Percentiles rank a stretch among this genome's conserved stretches.
Conservation (phyloP, 2,797 vertebrate species). For the Todus mexicanus region DNA sequence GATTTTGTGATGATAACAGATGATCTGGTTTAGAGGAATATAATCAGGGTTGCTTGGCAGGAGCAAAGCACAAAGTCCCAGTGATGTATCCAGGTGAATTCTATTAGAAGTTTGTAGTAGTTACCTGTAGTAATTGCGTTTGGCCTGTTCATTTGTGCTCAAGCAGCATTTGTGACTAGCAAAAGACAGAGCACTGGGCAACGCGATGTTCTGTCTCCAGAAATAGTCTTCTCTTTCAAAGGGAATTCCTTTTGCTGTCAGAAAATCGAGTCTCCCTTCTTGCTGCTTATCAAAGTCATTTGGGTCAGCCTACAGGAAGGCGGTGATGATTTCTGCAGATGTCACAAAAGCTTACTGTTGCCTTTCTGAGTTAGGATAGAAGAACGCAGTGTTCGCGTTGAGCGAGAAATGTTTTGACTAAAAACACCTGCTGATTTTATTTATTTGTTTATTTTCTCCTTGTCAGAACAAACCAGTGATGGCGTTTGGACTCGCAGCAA, state of each 20-base stretch:
- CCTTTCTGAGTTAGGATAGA: background rate
- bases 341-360: background rate
- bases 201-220: background rate
- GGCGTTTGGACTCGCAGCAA: constrained; percentile 85
- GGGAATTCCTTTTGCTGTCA: background rate
- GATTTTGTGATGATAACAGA: background rate
- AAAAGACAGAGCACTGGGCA: background rate
- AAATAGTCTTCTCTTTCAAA: background rate
- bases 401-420: background rate
- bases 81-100: background rate
- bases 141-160: background rate
- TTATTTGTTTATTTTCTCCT: background rate
- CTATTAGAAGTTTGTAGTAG: background rate
- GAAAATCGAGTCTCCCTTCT: background rate
- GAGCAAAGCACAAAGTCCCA: background rate
- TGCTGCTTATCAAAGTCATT: background rate
- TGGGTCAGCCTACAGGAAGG: background rate
- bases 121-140: background rate
- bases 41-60: background rate
- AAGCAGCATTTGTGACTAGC: background rate
- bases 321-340: background rate
- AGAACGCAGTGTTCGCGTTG: background rate
- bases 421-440: background rate
- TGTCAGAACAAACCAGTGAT: constrained; percentile 93
- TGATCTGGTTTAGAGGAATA: background rate